These are phyloP conservation scores for Metacarcinus magister DNA, from an alignment of 2,888 invertebrate genomes.

Conservation along the genomic window DNA sequence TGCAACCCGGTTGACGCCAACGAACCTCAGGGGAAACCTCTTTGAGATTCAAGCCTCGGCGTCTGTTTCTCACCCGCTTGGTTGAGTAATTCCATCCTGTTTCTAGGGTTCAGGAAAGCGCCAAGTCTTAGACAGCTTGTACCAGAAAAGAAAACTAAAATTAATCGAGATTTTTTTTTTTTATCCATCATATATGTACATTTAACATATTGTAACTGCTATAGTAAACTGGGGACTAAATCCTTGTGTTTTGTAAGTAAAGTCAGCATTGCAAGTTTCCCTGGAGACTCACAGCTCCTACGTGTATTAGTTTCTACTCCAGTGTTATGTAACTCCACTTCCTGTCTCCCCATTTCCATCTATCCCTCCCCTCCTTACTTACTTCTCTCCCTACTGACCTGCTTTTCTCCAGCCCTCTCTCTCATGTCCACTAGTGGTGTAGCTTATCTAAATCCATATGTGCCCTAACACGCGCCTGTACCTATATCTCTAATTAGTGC, in stretches of 20 bases:
- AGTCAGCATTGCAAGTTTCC: background rate
- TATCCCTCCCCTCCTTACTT: background rate
- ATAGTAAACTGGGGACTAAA: background rate
- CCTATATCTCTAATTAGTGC: background rate
- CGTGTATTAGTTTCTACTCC: background rate
- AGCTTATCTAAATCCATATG: slow-evolving; percentile 26
- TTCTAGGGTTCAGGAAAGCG: background rate
- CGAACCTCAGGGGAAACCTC: background rate
- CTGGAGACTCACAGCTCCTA: background rate
- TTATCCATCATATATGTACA: background rate
- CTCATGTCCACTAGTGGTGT: background rate
- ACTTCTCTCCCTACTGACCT: background rate
- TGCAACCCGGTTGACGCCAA: background rate
- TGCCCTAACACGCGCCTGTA: background rate
- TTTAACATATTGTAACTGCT: background rate
- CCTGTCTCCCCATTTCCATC: background rate
- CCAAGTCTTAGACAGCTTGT: background rate
- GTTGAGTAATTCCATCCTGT: background rate
- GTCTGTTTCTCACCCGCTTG: background rate
- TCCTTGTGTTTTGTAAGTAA: background rate
- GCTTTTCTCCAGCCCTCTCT: background rate
- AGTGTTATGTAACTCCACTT: background rate
- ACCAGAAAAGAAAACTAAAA: background rate
- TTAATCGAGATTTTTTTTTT: background rate
- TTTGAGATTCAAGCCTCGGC: background rate